phyloP scores from a whole-genome alignment of 2,888 invertebrate genomes.

The Poecilobothrus nobilitatus region DNA sequence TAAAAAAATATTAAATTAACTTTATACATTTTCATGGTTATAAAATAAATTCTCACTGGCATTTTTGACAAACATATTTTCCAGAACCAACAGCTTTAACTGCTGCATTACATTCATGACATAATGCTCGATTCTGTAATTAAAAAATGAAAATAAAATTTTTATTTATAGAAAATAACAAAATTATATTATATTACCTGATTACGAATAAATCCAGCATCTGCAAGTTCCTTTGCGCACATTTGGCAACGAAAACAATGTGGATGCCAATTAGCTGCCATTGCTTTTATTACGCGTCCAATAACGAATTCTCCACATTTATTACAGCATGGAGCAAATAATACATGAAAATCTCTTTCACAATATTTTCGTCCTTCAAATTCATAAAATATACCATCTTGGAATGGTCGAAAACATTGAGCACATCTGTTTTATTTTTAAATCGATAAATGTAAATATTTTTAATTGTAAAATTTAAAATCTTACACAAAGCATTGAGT shows the following conservation, averaged over 20 bases:
- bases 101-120: conserved; percentile 92
- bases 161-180: not conserved
- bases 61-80: conserved; percentile 96
- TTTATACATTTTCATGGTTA: not conserved
- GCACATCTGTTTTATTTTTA: conserved; percentile 64
- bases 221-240: conserved; percentile 85
- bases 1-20: conserved; percentile 2
- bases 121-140: conserved; percentile 58
- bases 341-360: conserved; percentile 96
- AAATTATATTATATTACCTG: conserved; percentile 51
- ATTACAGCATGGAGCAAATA: conserved; percentile 89
- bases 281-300: conserved; percentile 98
- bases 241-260: conserved; percentile 94
- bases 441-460: conserved; percentile 12
- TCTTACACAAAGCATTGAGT: conserved; percentile 97
- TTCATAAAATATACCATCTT: conserved; percentile 96
- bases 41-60: conserved; percentile 67
- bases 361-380: conserved; percentile 99
- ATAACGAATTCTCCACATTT: conserved; percentile 90
- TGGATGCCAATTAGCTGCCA: conserved; percentile 99
- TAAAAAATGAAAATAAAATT: not conserved
- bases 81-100: conserved; percentile 92
- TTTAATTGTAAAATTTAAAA: not conserved
- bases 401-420: conserved; percentile 96
- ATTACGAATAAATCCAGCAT: conserved; percentile 93